phyloP scores from a whole-genome alignment of 1,140 invertebrate genomes.

The Neodiprion pinetum region DNA sequence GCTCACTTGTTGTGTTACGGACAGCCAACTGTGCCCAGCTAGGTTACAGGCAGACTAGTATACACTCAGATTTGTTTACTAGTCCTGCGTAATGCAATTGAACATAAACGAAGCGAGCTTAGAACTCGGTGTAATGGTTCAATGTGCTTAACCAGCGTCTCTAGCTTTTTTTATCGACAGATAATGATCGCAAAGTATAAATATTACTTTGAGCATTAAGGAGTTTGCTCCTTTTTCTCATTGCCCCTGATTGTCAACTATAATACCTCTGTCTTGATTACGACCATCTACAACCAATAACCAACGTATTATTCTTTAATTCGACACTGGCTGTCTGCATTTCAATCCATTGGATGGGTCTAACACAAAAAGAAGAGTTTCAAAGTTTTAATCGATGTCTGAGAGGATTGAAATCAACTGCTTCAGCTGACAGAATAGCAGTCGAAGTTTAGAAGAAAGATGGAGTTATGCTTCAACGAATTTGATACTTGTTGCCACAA shows the following conservation, averaged over 20 bases:
- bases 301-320: no score
- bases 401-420: no score
- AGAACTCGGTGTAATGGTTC: background rate
- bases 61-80: background rate
- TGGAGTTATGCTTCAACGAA: background rate
- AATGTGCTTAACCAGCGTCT: background rate
- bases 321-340: no score
- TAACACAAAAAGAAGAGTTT: no score
- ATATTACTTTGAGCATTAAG: no score
- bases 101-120: background rate
- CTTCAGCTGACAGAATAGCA: no score
- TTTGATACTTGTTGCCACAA: background rate
- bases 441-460: background rate
- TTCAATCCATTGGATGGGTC: no score
- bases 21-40: conserved; percentile 17
- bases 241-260: no score
- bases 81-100: background rate
- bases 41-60: background rate
- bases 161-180: background rate
- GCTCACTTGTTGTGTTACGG: conserved; percentile 33
- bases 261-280: no score
- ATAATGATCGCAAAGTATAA: background rate
- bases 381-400: no score
- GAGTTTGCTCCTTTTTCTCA: no score
- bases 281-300: no score